Percentiles rank a stretch among this genome's conserved stretches.
These are phyloP conservation scores for Clarias batrachus DNA, from an alignment of 2,113 vertebrate genomes.

Conservation along the genomic window DNA sequence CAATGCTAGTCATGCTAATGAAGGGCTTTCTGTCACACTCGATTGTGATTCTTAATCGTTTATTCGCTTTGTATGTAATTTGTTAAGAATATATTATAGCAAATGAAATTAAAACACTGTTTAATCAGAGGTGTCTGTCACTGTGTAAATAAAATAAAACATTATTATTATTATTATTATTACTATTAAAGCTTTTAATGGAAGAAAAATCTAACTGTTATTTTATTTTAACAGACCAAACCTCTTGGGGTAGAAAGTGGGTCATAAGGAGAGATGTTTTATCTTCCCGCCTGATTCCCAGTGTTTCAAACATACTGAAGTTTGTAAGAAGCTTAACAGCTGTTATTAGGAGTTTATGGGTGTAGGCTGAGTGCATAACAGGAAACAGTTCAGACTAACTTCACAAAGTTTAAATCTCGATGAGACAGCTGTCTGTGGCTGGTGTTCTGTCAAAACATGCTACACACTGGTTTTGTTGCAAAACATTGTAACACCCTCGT, in stretches of 20 bases:
- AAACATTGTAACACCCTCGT: too few species aligned
- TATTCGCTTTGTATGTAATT: constrained; percentile 51
- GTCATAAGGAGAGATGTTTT: neutral
- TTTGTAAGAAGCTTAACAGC: too few species aligned
- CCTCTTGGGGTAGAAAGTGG: neutral
- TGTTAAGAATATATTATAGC: constrained; percentile 37
- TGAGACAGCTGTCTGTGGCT: too few species aligned
- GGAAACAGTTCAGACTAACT: too few species aligned
- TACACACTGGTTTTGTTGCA: too few species aligned
- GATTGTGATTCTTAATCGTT: constrained; percentile 31
- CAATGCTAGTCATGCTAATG: neutral
- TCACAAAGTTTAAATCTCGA: too few species aligned
- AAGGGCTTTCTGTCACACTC: constrained; percentile 19
- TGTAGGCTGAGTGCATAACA: too few species aligned
- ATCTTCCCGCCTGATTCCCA: neutral
- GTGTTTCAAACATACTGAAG: too few species aligned
- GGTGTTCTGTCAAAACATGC: too few species aligned
- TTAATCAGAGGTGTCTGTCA: neutral
- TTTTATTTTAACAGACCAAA: neutral
- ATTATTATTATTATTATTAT: constrained; percentile 8
- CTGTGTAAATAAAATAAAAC: neutral
- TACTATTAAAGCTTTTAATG: constrained; percentile 14
- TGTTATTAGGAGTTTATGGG: too few species aligned
- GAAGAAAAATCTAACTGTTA: neutral
- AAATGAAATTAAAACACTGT: constrained; percentile 40